Conservation (phyloP, 2,113 vertebrate species). For the Vimba vimba region DNA sequence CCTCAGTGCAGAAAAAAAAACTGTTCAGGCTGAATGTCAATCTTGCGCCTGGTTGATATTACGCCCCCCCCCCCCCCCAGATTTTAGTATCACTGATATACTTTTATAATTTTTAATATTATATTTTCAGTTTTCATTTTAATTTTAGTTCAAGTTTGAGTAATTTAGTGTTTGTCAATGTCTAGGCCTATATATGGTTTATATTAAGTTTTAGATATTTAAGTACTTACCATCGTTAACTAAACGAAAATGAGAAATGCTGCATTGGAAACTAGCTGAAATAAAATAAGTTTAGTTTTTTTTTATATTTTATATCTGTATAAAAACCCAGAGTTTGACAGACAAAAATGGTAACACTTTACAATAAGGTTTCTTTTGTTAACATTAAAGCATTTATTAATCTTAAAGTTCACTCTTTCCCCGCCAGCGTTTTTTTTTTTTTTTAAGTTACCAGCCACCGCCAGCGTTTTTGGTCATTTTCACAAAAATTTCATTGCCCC, state of each 20-base stretch:
- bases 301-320: not conserved
- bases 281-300: not conserved
- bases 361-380: too few species aligned
- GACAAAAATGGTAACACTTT: not conserved
- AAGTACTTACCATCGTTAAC: not conserved
- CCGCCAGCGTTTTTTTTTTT: too few species aligned
- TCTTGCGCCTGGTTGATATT: not conserved
- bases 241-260: not conserved
- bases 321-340: not conserved
- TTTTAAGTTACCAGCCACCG: too few species aligned
- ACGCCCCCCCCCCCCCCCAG: not conserved
- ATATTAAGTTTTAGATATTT: not conserved
- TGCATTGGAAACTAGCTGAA: not conserved
- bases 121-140: not conserved
- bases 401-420: too few species aligned
- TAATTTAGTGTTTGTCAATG: not conserved
- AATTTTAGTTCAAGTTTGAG: not conserved
- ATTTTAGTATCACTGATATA: not conserved
- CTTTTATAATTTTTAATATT: not conserved
- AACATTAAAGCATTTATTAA: too few species aligned
- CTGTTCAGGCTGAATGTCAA: not conserved
- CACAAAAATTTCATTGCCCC: too few species aligned
- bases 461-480: too few species aligned
- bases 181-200: not conserved
- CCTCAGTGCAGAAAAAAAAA: not conserved